phyloP scores from a whole-genome alignment of 2,113 vertebrate species.

The Lontra canadensis region DNA sequence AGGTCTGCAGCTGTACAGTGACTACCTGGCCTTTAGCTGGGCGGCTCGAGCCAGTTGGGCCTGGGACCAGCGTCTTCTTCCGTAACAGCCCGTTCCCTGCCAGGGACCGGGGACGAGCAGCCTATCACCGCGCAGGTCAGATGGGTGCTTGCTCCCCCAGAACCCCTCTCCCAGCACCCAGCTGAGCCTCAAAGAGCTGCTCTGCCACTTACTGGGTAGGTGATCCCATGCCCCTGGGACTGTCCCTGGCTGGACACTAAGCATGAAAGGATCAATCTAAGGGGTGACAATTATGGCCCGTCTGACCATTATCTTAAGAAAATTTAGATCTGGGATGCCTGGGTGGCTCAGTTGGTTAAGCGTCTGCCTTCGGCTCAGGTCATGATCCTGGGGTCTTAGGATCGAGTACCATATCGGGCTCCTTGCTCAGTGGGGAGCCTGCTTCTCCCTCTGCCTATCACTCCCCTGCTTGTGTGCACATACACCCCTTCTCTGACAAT shows the following conservation, averaged over 20 bases:
- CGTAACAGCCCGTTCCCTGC: conserved; percentile 91
- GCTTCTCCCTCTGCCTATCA: not conserved
- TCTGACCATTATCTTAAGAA: not conserved
- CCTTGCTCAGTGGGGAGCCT: not conserved
- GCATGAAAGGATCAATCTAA: not conserved
- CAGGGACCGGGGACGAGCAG: rapidly evolving
- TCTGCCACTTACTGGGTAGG: not conserved
- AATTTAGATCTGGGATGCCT: not conserved
- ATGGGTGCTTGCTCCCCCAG: too few species aligned
- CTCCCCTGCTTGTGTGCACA: not conserved
- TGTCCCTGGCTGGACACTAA: not conserved
- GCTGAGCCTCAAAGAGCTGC: not conserved
- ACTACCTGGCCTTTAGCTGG: conserved; percentile 93
- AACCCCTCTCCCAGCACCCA: not conserved
- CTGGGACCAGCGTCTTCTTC: conserved; percentile 92
- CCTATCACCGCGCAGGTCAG: rapidly evolving
- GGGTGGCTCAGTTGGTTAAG: not conserved
- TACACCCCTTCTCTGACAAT: not conserved
- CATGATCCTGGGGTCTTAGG: too few species aligned
- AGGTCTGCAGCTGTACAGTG: conserved; percentile 87
- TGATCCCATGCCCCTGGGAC: not conserved
- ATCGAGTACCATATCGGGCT: not conserved
- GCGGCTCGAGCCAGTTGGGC: conserved; percentile 85
- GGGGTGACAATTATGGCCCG: rapidly evolving
- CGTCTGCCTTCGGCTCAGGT: too few species aligned